Base-by-base conservation (phyloP, 2,888 invertebrate species). In the Cremastobaeus sp. region DNA sequence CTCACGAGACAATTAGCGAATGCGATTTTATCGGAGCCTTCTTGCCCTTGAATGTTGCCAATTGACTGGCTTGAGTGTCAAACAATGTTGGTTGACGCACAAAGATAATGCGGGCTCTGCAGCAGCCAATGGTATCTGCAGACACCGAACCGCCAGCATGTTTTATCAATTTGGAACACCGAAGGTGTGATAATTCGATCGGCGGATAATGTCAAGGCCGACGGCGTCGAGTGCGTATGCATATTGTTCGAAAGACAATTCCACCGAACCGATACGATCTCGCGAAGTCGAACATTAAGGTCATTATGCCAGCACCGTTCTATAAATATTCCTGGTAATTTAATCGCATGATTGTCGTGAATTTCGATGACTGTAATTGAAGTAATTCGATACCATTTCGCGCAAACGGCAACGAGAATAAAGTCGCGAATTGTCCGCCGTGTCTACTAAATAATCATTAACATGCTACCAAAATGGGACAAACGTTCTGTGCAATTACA, bases 211-310 rank as follows among this genome's bases (percentile, higher is more conserved):
- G 69, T 54, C 69, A 69, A 69, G 69, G 69, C 28, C 52, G 28
- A 20, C 59, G 18, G 21, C 52, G 50, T 34, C 3, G 25, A 45
- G 37, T 55, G 45, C 65, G 30, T 69, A 69, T 55, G 69, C 60
- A 69, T 54, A 69, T 60, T 69, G 54, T 69, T 54, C 45, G 59
- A 37, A 25, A 69, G 52, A 68, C 60, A 69, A 60, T 59, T 52
- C 39, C 32, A 39, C 25, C 15, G 14, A 37, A 41, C 52, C 30
- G 59, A 68, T 52, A 68, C 52, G 14, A 68, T 59, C 50, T 37
- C 47, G n/a, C 20, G 47, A 28, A 21, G 32, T 52, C 39, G 34
- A 62, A 55, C 57, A 66, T 66, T 68, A 57, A 68, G 43, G 68
- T 32, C 59, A 52, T 68, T 52, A 45, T 37, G 68, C 8, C 34